Evolutionary conservation across 2,888 invertebrate genomes (phyloP).

Genomic region (Acanthosepion lycidas): DNA sequence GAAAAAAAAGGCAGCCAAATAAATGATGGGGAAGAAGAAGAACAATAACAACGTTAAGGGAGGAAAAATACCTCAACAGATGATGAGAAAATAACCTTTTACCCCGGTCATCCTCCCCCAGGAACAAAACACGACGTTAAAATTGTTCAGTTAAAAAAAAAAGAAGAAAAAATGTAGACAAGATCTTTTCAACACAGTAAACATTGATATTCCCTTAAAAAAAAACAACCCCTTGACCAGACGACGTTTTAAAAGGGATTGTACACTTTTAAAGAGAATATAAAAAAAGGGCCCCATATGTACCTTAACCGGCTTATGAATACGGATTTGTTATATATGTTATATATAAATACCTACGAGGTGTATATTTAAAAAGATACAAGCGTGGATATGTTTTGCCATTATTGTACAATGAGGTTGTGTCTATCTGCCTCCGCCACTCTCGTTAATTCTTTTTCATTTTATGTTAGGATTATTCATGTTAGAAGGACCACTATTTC

Average conservation of each 20-base stretch:
- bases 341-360: background rate
- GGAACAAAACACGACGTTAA: background rate
- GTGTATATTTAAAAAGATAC: background rate
- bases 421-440: background rate
- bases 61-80: background rate
- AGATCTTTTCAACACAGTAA: too few relatives aligned
- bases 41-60: background rate
- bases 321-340: background rate
- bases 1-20: background rate
- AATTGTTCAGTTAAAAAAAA: too few relatives aligned
- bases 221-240: background rate
- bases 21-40: background rate
- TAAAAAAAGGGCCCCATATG: background rate
- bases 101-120: background rate
- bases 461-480: background rate
- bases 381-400: conserved; percentile 33
- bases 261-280: too few relatives aligned
- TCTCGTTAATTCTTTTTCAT: background rate
- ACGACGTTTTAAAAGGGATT: too few relatives aligned
- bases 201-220: too few relatives aligned
- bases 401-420: background rate
- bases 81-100: background rate
- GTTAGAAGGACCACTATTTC: conserved; percentile 2
- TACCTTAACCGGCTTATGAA: background rate
- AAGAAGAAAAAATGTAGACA: too few relatives aligned